phyloP scores from a whole-genome alignment of 2,888 invertebrate species.

The Iphiclides podalirius region DNA sequence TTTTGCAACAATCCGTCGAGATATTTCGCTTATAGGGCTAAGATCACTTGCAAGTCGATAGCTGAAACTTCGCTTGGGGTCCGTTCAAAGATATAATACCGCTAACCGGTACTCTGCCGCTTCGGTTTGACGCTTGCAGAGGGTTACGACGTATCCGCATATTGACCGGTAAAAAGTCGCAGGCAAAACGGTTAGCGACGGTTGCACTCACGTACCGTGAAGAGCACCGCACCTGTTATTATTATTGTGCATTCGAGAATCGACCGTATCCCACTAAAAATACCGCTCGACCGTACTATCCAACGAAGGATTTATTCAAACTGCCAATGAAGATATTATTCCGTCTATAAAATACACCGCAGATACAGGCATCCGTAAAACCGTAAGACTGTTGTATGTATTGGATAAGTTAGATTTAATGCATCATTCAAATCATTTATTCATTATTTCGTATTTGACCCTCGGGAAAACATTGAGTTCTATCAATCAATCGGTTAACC shows the following conservation, averaged over 20 bases:
- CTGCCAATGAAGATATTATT: slow-evolving; percentile 3
- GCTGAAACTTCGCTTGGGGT: too few relatives aligned
- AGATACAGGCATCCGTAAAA: neutral
- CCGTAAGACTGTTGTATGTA: too few relatives aligned
- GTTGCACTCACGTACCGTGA: slow-evolving; percentile 66
- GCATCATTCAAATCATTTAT: too few relatives aligned
- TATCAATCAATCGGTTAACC: too few relatives aligned
- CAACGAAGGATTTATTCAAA: slow-evolving; percentile 18
- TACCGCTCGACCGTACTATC: neutral
- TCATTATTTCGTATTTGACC: too few relatives aligned
- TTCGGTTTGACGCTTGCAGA: slow-evolving; percentile 18
- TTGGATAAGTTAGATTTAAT: too few relatives aligned
- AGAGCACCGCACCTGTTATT: slow-evolving; percentile 57
- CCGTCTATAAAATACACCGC: neutral
- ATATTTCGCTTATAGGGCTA: too few relatives aligned
- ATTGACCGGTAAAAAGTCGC: slow-evolving; percentile 36
- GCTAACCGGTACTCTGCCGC: too few relatives aligned
- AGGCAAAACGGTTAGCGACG: slow-evolving; percentile 60
- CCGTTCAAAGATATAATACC: too few relatives aligned
- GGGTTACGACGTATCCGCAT: slow-evolving; percentile 25
- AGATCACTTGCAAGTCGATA: too few relatives aligned
- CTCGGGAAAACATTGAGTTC: too few relatives aligned
- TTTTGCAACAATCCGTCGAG: too few relatives aligned
- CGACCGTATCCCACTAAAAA: slow-evolving; percentile 19
- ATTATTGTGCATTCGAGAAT: slow-evolving; percentile 15